Evolutionary conservation across 2,888 invertebrate species (phyloP).

Genomic region (Mimas tiliae): DNA sequence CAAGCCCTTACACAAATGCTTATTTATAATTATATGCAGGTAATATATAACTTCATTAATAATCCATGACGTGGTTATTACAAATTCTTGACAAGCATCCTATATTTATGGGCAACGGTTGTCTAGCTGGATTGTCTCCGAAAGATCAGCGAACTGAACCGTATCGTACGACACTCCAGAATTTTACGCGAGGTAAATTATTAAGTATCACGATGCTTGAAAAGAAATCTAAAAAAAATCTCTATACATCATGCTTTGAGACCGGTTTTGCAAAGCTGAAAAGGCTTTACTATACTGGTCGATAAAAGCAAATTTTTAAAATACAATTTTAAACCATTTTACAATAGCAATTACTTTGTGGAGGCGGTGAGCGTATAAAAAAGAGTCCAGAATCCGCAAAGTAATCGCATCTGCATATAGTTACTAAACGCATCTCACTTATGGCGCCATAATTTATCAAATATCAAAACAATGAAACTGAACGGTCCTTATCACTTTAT

Average conservation of each 20-base stretch:
- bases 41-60: constrained; percentile 77
- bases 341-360: constrained; percentile 79
- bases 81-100: constrained; percentile 79
- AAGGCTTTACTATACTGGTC: constrained; percentile 73
- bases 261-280: constrained; percentile 76
- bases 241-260: constrained; percentile 82
- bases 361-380: constrained; percentile 84
- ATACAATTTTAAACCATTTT: constrained; percentile 72
- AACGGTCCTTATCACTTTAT: constrained; percentile 85
- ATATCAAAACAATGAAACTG: constrained; percentile 79
- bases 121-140: constrained; percentile 38
- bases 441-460: constrained; percentile 81
- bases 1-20: constrained; percentile 87
- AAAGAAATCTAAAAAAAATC: constrained; percentile 80
- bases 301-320: constrained; percentile 74
- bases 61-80: constrained; percentile 84
- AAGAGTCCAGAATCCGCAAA: constrained; percentile 81
- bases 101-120: constrained; percentile 61
- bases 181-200: constrained; percentile 48
- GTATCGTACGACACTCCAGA: constrained; percentile 20
- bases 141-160: constrained; percentile 29
- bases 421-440: constrained; percentile 77
- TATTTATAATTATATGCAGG: constrained; percentile 77
- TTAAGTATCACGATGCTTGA: constrained; percentile 73
- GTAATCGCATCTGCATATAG: constrained; percentile 77